phyloP scores from a whole-genome alignment of 2,113 vertebrate species.

The Bos indicus region DNA sequence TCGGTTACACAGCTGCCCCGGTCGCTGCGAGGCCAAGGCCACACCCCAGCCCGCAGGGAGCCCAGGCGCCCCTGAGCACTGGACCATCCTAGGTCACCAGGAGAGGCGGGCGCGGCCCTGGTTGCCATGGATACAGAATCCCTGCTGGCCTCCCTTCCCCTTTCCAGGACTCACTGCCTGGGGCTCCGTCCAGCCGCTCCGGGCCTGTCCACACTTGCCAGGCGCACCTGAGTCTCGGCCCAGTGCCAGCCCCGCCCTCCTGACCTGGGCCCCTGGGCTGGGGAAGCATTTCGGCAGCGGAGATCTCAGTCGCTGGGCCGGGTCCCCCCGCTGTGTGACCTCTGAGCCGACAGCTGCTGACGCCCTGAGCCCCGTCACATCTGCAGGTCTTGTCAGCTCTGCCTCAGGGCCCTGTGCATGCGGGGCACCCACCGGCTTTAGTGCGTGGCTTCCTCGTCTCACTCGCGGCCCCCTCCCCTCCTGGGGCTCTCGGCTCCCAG shows the following conservation, averaged over 20 bases:
- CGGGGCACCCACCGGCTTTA: accelerated
- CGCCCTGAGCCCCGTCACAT: background rate
- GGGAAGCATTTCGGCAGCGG: background rate
- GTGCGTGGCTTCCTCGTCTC: background rate
- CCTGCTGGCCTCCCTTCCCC: background rate
- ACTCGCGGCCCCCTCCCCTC: background rate
- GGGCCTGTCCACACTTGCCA: slow-evolving; percentile 45
- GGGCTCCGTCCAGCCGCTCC: background rate
- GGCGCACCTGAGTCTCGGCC: background rate
- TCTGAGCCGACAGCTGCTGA: background rate
- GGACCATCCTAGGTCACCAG: background rate
- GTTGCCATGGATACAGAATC: background rate
- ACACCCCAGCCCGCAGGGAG: background rate
- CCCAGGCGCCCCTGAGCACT: background rate
- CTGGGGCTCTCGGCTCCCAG: too few species aligned
- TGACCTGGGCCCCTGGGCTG: background rate
- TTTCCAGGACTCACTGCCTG: background rate
- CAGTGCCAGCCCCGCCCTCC: background rate
- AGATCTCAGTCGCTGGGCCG: accelerated
- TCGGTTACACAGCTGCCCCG: background rate
- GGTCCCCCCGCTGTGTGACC: accelerated
- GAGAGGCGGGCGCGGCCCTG: accelerated
- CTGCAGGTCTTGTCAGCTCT: background rate
- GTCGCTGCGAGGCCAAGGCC: background rate
- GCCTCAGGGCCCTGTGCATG: accelerated